Evolutionary conservation across 1,140 invertebrate species (phyloP).

Genomic region (Ceratina japonica): DNA sequence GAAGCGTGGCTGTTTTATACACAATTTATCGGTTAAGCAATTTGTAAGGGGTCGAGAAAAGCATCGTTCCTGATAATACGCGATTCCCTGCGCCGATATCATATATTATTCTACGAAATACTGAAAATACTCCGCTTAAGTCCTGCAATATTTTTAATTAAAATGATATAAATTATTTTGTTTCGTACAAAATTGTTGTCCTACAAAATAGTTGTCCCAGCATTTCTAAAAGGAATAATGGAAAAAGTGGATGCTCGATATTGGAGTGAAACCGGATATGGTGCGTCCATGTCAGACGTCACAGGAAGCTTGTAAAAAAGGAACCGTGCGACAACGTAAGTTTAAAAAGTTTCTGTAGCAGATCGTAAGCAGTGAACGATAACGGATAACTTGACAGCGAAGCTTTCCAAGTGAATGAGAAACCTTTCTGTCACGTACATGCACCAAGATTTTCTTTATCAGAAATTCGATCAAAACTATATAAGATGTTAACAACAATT

Average conservation of each 20-base stretch:
- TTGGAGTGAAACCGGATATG: neutral
- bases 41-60: slow-evolving; percentile 69
- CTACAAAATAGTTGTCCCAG: neutral
- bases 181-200: neutral
- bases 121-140: neutral
- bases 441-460: neutral
- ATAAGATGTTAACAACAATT: no score
- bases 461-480: neutral
- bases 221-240: neutral
- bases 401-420: slow-evolving; percentile 29
- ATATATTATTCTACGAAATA: neutral
- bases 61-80: slow-evolving; percentile 2
- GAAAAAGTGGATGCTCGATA: neutral
- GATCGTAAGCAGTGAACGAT: slow-evolving; percentile 22
- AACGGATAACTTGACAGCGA: slow-evolving; percentile 39
- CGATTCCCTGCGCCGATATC: neutral
- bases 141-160: no score
- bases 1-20: slow-evolving; percentile 69
- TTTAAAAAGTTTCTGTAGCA: slow-evolving; percentile 41
- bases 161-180: no score
- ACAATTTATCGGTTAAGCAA: slow-evolving; percentile 74
- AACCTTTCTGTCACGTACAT: neutral
- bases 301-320: slow-evolving; percentile 16
- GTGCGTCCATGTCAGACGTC: slow-evolving; percentile 11
- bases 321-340: neutral